Evolutionary conservation across 2,888 invertebrate genomes (phyloP), one percentile per base, ranked within the genome.

Genomic region (Pycnomerus fuliginosus): DNA sequence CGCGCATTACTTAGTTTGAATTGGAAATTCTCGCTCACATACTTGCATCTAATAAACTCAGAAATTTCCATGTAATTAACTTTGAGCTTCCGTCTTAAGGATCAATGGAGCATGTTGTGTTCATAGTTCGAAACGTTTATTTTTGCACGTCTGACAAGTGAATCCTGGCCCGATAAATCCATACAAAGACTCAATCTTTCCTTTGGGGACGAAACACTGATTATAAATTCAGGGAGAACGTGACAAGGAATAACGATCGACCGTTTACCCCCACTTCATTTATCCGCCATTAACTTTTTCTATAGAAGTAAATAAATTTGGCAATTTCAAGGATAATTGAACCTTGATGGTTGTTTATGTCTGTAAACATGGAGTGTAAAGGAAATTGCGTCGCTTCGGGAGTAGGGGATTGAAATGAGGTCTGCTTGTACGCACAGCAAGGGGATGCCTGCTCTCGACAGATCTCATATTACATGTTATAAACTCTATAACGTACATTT

Each of bases 41-140:
- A 71, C 70, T 71, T 71, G 70, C 69, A 70, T 70, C 70, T 71
- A 71, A 71, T 71, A 71, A 71, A 71, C 70, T 70, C 60, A 48
- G 66, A 70, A 70, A 70, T 70, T 71, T 70, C 69, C 69, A 69
- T 70, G 69, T 71, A 71, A 71, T 71, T 71, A 71, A 71, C 71
- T 71, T 69, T 65, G 63, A 60, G 64, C 60, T 64, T 51, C 60
- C 59, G 58, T 62, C 56, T 53, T 56, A 56, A 64, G 60, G 65
- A 65, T 65, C 66, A 67, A 67, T 67, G 64, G 56, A 56, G 58
- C 56, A 43, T 62, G 59, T 56, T 53, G 56, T 48, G 50, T 44
- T 53, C 48, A 48, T 44, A 47, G 55, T 50, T n/a, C 51, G 46
- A 32, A 40, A 51, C 43, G 36, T n/a, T n/a, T 44, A 48, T 43